A percentile compares a stretch with the other conserved stretches of the same genome.
Conservation (phyloP, 2,797 vertebrate species). For the Gambelia wislizenii region DNA sequence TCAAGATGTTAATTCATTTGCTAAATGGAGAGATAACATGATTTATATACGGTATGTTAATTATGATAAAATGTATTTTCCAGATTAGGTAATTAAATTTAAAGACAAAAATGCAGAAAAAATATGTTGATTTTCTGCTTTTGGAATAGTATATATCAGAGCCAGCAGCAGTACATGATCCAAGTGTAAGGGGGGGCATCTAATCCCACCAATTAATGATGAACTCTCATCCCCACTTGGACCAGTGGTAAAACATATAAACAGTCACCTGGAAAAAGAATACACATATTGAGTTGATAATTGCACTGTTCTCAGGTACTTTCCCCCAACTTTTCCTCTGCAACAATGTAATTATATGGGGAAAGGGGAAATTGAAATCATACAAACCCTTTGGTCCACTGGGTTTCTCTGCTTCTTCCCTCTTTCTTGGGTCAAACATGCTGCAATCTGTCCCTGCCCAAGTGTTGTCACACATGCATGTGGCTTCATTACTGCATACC, state of each 20-base stretch:
- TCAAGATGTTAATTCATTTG: conserved; percentile 27
- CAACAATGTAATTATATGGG: conserved; percentile 14
- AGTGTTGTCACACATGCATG: conserved; percentile 93
- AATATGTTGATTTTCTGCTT: neutral
- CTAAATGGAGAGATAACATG: neutral
- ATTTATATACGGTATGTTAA: neutral
- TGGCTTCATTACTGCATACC: conserved; percentile 98
- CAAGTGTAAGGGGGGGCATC: no score
- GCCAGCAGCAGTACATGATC: no score
- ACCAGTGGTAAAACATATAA: conserved; percentile 30
- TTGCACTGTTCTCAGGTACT: conserved; percentile 2
- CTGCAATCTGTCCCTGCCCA: conserved; percentile 99
- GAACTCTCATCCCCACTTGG: neutral
- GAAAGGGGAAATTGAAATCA: conserved; percentile 73
- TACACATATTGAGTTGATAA: neutral
- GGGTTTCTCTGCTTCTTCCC: conserved; percentile 77
- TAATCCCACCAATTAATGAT: no score
- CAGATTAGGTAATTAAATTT: neutral
- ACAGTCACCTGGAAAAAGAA: conserved; percentile 26
- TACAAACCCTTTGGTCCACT: conserved; percentile 97
- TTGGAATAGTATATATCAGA: neutral
- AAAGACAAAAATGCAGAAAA: conserved; percentile 43
- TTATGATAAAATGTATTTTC: neutral
- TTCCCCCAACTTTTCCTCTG: conserved; percentile 24
- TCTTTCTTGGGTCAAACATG: conserved; percentile 93